Conservation (phyloP, 2,113 vertebrate species). For the Passer montanus region DNA sequence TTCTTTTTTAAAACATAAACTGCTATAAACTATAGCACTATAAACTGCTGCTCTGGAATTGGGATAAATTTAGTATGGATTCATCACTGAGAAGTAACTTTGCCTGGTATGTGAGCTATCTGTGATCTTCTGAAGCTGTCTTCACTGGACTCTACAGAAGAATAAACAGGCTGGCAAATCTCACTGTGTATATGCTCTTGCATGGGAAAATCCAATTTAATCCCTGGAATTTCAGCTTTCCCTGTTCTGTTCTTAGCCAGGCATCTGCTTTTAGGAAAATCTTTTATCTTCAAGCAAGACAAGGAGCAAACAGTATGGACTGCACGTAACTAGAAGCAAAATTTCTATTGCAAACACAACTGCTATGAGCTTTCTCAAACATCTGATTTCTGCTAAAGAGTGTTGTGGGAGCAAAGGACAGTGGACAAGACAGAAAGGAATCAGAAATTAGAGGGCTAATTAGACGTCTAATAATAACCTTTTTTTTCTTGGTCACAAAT, state of each 20-base stretch:
- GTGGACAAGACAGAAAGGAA: background rate
- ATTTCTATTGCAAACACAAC: background rate
- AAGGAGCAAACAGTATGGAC: background rate
- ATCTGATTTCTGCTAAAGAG: background rate
- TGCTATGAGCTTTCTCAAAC: background rate
- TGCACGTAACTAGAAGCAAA: background rate
- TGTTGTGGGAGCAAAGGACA: background rate
- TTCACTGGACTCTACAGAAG: background rate
- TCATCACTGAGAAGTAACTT: background rate
- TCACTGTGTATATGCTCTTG: background rate
- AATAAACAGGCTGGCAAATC: background rate
- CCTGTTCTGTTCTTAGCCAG: background rate
- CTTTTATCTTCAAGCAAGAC: background rate
- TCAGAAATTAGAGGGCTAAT: background rate
- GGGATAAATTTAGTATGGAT: constrained; percentile 33
- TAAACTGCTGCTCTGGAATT: background rate
- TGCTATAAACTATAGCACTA: background rate
- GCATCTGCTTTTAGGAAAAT: background rate
- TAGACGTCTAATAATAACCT: background rate
- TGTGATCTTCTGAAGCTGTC: background rate
- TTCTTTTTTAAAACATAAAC: constrained; percentile 12
- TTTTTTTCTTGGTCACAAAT: background rate
- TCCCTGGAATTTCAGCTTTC: background rate
- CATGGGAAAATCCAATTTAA: constrained; percentile 27
- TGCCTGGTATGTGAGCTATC: background rate